Evolutionary conservation across 2,113 vertebrate species (phyloP), one percentile per base, ranked within the genome.

Genomic region (Trichechus manatus): DNA sequence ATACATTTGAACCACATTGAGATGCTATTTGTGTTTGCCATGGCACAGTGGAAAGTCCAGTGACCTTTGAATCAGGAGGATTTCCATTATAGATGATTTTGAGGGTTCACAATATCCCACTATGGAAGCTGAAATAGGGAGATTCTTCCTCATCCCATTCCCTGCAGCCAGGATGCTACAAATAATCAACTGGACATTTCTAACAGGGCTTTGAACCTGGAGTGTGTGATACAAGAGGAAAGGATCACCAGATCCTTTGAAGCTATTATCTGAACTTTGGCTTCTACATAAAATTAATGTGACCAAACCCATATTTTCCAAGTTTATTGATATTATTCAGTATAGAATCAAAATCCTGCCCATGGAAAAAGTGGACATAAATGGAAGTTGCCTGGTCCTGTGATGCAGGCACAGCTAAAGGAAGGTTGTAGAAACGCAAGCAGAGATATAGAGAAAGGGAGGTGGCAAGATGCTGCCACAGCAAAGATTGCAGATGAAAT

Each of bases 11-110:
- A 63, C 20, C 33, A 47, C 39, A 77, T 42, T 75, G 44, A 95
- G 59, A 72, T 9, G 87, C n/a, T 61, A 88, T 44, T 94, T 92
- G 77, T 78, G 2, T 90, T 95, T 47, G 22, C 33, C 9, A 6
- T 29, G 36, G 64, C 27, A 88, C 17, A 68, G 4, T 68, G 29
- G 42, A 36, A 87, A 88, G 6, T 78, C 61, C 44, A 72, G 50
- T 84, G 82, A 82, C 13, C 44, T 91, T 92, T 88, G 91, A 88
- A 59, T 50, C 39, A 93, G 81, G 53, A 75, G 25, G n/a, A 77
- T n/a, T 6, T 75, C 25, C 42, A 39, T 39, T 39, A 39, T 39
- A 39, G 39, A 39, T 39, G 39, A 39, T 39, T 39, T 39, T 64
- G 47, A 93, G 63, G 23, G n/a, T 8, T 78, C 47, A 9, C 47